phyloP scores from a whole-genome alignment of 2,888 invertebrate genomes.

The Chaetogeoica ovagalla region DNA sequence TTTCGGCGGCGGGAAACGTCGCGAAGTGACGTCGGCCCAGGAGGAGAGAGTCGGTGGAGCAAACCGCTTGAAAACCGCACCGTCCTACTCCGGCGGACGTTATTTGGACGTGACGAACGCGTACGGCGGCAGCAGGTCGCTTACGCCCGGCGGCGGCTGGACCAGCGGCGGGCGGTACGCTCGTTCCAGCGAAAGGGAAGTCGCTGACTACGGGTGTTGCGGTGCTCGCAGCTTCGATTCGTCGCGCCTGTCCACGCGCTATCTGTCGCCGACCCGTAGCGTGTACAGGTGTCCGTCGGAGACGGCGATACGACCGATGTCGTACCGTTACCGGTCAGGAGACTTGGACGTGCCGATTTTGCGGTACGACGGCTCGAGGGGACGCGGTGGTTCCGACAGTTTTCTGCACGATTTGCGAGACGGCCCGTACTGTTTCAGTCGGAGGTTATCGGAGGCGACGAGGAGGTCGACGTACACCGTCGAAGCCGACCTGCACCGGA shows the following conservation, averaged over 20 bases:
- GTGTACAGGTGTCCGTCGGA: constrained; percentile 15
- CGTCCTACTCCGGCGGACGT: background rate
- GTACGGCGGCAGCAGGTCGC: background rate
- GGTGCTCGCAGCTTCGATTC: background rate
- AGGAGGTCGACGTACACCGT: background rate
- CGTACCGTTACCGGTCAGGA: background rate
- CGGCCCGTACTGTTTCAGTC: background rate
- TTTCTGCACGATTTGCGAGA: constrained; percentile 6
- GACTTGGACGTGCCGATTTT: background rate
- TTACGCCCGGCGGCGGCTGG: background rate
- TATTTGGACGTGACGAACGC: constrained; percentile 12
- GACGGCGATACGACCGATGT: background rate
- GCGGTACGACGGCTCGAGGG: background rate
- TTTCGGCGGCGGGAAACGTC: too few species aligned
- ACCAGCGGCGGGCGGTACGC: background rate
- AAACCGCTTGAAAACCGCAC: background rate
- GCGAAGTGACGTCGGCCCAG: too few species aligned
- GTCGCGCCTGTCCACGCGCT: background rate
- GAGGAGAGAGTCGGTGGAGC: too few species aligned
- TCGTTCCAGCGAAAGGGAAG: background rate
- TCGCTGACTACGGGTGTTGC: background rate
- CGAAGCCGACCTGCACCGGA: background rate
- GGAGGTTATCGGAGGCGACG: background rate
- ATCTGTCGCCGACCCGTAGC: background rate
- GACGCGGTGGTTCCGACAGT: constrained; percentile 16